phyloP scores from a whole-genome alignment of 2,888 invertebrate species.

The Siphlonurus alternatus region DNA sequence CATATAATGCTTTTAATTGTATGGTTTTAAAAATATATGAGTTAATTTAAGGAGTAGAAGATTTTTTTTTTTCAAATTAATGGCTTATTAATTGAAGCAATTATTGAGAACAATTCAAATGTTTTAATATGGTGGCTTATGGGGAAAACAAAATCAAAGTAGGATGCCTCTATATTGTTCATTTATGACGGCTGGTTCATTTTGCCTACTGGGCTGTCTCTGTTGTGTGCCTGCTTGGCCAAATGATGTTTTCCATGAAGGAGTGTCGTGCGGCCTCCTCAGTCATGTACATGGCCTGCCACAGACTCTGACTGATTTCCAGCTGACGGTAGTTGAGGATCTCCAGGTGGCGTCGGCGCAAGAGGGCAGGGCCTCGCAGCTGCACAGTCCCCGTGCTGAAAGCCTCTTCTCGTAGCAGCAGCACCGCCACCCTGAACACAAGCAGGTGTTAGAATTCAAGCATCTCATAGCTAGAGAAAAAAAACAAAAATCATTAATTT shows the following conservation, averaged over 20 bases:
- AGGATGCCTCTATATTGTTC: no score
- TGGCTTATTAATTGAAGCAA: no score
- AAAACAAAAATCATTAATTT: neutral
- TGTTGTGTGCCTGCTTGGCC: neutral
- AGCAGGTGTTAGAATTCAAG: slow-evolving; percentile 5
- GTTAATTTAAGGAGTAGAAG: no score
- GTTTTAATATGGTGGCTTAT: no score
- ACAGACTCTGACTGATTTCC: slow-evolving; percentile 20
- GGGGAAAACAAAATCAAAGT: no score
- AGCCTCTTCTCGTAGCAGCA: slow-evolving; percentile 29
- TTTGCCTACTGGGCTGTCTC: neutral
- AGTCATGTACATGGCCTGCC: slow-evolving; percentile 1
- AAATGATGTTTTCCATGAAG: neutral
- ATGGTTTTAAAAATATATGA: no score
- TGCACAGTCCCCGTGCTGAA: slow-evolving; percentile 28
- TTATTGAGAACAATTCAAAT: no score
- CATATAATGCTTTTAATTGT: no score
- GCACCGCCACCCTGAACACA: slow-evolving; percentile 28
- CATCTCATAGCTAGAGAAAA: no score
- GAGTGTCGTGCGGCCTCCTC: neutral
- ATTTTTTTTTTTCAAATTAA: no score
- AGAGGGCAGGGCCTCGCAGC: slow-evolving; percentile 32
- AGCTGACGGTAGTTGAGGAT: slow-evolving; percentile 43
- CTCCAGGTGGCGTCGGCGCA: slow-evolving; percentile 40
- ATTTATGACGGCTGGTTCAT: no score